These are phyloP conservation scores for Neolamprologus cancellatus DNA, from an alignment of 2,113 vertebrate genomes.

Conservation along the genomic window DNA sequence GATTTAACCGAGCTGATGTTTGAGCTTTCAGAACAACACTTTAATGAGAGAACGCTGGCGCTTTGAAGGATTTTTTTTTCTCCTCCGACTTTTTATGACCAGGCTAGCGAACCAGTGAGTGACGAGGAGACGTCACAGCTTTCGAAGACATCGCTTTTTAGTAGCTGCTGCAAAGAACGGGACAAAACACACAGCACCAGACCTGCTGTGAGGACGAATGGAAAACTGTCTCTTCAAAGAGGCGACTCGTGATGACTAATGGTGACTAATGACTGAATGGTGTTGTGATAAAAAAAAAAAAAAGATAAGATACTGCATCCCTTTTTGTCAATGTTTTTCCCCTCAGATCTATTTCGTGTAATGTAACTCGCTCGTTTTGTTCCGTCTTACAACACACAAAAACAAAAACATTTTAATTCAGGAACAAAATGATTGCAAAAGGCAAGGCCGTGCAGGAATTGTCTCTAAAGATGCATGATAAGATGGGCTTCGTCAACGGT, in stretches of 20 bases:
- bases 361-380: slow-evolving; percentile 39
- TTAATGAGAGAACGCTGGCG: not conserved
- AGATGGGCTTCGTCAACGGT: slow-evolving; percentile 57
- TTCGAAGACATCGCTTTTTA: not conserved
- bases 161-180: not conserved
- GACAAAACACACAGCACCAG: not conserved
- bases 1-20: not conserved
- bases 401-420: slow-evolving; percentile 53
- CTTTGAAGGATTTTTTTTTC: not conserved
- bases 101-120: not conserved
- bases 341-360: slow-evolving; percentile 38
- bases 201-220: slow-evolving; percentile 3
- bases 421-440: slow-evolving; percentile 50
- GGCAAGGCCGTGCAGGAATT: slow-evolving; percentile 28
- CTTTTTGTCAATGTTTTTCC: slow-evolving; percentile 16
- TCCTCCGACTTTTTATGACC: not conserved
- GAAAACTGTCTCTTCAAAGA: not conserved
- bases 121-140: not conserved
- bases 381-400: slow-evolving; percentile 36
- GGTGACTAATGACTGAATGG: not conserved
- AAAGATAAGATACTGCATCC: not conserved
- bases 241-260: not conserved
- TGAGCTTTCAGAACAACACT: slow-evolving; percentile 1
- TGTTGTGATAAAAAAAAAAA: slow-evolving; percentile 1
- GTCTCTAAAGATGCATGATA: slow-evolving; percentile 46